Evolutionary conservation across 2,888 invertebrate genomes (phyloP), one percentile per base, ranked within the genome.

Genomic region (Mythimna vitellina): DNA sequence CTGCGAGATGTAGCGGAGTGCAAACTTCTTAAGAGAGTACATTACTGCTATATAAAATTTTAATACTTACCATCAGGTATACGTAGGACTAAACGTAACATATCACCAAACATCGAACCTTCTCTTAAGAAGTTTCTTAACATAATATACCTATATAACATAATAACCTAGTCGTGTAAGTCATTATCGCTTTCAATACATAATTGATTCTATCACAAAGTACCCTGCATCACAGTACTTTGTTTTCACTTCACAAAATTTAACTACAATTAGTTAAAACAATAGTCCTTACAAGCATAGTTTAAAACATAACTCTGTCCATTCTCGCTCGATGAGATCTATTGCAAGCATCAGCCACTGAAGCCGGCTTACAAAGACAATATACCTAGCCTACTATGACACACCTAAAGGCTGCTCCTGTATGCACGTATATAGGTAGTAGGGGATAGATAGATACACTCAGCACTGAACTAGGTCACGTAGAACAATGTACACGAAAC

Each of bases 281-380:
- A n/a, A 46, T 8, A 32, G 0, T 14, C 8, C 22, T 12, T 3
- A 29, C 25, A 51, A 22, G 29, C 29, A 35, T 14, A 17, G 65
- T 29, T 62, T 62, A 58, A 51, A 51, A 63, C 76, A 71, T 68
- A 62, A 46, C 17, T 32, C 60, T 20, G 10, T 20, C 17, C 20
- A 32, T 56, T 70, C 57, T 29, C 57, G 17, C 35, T 60, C 53
- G 25, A 54, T 8, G 54, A 46, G 66, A 81, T 78, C 66, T 64
- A 78, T 69, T 57, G 70, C 68, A 57, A 56, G 74, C 70, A 71
- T 74, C 78, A 78, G 71, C 54, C 65, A 69, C 63, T 67, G 57
- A 35, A 66, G 20, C 62, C n/a, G 56, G 57, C 57, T 53, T 42
- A 64, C 69, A 79, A 72, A 82, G 58, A 61, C 71, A 29, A 29